Conservation (phyloP, 2,888 invertebrate genomes). For the Dasysyrphus albostriatus region DNA sequence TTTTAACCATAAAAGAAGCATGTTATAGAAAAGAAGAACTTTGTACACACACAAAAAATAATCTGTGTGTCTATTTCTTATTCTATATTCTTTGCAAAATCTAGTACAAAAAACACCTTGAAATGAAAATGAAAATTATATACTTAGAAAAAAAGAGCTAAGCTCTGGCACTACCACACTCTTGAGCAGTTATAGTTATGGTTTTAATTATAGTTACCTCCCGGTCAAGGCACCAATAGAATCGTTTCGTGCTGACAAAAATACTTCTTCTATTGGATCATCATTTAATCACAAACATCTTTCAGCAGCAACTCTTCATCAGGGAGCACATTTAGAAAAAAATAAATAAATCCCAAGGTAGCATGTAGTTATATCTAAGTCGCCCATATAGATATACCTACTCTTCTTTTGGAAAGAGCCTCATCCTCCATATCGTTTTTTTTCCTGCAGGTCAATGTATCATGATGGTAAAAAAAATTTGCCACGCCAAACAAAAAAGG, state of each 20-base stretch:
- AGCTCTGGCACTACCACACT: constrained; percentile 19
- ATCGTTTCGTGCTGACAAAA: constrained; percentile 32
- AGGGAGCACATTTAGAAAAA: constrained; percentile 33
- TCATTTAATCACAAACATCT: constrained; percentile 21
- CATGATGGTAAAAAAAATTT: constrained; percentile 39
- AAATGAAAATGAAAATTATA: constrained; percentile 77
- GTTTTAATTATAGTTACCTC: background rate
- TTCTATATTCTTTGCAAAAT: constrained; percentile 28
- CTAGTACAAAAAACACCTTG: constrained; percentile 67
- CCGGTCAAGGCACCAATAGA: constrained; percentile 52
- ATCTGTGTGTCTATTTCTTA: constrained; percentile 31
- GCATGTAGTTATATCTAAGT: constrained; percentile 56
- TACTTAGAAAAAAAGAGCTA: constrained; percentile 19
- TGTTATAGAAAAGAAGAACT: constrained; percentile 16
- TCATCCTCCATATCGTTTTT: constrained; percentile 21
- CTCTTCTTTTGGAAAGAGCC: constrained; percentile 3
- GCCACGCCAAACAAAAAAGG: constrained; percentile 20
- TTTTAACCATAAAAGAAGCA: constrained; percentile 63
- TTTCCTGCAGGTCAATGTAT: constrained; percentile 61
- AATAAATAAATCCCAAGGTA: constrained; percentile 36
- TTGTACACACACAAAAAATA: constrained; percentile 16
- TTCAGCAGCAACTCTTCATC: constrained; percentile 33
- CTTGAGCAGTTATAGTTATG: background rate
- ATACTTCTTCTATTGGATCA: constrained; percentile 48
- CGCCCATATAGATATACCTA: constrained; percentile 39